Evolutionary conservation across 2,797 vertebrate species (phyloP), one percentile per base, ranked within the genome.

Genomic region (Psittacula derbiana): DNA sequence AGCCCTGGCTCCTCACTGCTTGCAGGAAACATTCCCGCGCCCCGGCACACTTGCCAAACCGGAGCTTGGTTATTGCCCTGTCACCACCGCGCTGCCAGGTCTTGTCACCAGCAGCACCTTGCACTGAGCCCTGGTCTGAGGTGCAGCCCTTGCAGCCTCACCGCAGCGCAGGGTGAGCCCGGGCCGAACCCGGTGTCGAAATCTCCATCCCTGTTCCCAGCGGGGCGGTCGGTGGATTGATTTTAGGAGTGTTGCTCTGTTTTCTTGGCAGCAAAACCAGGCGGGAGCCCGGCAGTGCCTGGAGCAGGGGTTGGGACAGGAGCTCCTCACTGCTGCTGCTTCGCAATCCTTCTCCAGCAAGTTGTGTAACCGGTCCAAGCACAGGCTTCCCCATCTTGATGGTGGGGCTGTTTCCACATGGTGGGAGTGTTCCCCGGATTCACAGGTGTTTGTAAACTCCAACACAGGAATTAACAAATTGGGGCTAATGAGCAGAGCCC

Each of bases 371-470:
- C 86, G 64, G 95, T 93, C 81, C 79, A 8, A 5, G 78, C 66
- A 8, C 91, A 8, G 47, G 57, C 86, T 86, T 91, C 83, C 81
- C 90, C 89, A 21, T 43, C 75, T 89, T 8, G 80, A 75, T 31
- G 67, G 73, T 46, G 79, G 79, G 86, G 80, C 58, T 72, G 62
- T 89, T 95, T 92, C 92, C 90, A 69, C 72, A 60, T 5, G 53
- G 91, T 49, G 74, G 95, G 95, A 94, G 84, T n/a, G 78, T 86
- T 94, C 90, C 86, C 66, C 21, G 81, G 62, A 79, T 84, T 94
- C 83, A 3, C 64, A 78, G 76, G 33, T 95, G 94, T 95, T 97
- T 95, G 94, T 95, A 93, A 97, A 89, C 95, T 95, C 86, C 84
- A 8, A 86, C 8, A 40, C 90, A 95, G 81, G 79, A 84, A 93